Conservation (phyloP, 2,888 invertebrate species). For the Mythimna lalbum region DNA sequence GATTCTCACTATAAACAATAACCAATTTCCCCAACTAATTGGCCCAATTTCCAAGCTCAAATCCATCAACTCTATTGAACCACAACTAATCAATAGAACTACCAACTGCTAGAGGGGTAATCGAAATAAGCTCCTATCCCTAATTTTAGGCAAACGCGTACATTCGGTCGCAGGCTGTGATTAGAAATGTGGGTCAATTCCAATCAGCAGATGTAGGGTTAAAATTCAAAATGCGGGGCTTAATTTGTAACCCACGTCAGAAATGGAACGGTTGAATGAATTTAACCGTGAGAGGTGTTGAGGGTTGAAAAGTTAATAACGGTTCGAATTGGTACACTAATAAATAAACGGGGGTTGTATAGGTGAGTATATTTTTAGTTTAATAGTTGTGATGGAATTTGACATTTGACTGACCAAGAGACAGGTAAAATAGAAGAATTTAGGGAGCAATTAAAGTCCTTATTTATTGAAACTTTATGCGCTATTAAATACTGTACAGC, state of each 20-base stretch:
- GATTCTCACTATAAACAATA: too few relatives aligned
- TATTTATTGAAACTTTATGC: too few relatives aligned
- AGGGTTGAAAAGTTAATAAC: slow-evolving; percentile 41
- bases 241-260: slow-evolving; percentile 43
- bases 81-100: slow-evolving; percentile 17
- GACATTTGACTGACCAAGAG: too few relatives aligned
- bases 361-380: background rate
- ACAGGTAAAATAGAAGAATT: too few relatives aligned
- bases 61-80: slow-evolving; percentile 9
- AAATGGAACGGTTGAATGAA: slow-evolving; percentile 26
- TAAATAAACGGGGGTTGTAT: slow-evolving; percentile 7
- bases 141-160: slow-evolving; percentile 32
- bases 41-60: slow-evolving; percentile 27
- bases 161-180: slow-evolving; percentile 31
- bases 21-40: too few relatives aligned
- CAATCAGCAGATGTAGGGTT: slow-evolving; percentile 50
- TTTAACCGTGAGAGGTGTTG: slow-evolving; percentile 30
- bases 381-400: background rate
- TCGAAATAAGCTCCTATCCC: slow-evolving; percentile 22
- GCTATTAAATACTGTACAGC: too few relatives aligned
- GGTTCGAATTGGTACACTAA: slow-evolving; percentile 14
- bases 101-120: background rate
- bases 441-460: too few relatives aligned
- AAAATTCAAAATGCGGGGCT: slow-evolving; percentile 45
- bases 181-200: slow-evolving; percentile 51